Evolutionary conservation across 2,797 vertebrate genomes (phyloP).

Genomic region (Crypturellus tataupa): DNA sequence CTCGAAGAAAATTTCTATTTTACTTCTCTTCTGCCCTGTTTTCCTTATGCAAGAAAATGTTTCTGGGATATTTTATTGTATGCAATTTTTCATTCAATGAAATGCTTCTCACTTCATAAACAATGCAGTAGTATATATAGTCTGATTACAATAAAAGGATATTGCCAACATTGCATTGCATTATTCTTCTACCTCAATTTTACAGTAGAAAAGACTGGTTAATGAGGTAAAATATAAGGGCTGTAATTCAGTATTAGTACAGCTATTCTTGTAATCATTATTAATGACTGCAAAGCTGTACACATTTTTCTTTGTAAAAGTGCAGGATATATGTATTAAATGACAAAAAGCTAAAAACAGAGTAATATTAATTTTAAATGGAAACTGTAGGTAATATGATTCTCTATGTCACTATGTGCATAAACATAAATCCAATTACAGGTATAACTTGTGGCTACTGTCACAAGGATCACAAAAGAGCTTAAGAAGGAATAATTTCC

Average conservation of each 20-base stretch:
- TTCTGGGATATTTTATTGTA: neutral
- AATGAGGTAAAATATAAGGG: constrained; percentile 39
- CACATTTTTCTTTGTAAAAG: neutral
- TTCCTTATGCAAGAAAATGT: neutral
- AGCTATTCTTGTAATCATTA: constrained; percentile 10
- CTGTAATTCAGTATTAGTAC: constrained; percentile 40
- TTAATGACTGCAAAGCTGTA: constrained; percentile 28
- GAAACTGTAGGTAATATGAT: neutral
- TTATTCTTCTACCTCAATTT: constrained; percentile 34
- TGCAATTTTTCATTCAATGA: neutral
- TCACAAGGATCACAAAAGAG: neutral
- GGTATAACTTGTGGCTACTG: neutral
- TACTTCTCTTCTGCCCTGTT: neutral
- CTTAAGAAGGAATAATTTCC: neutral
- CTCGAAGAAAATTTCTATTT: neutral
- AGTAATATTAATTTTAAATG: neutral
- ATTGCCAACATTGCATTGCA: neutral
- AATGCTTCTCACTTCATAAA: constrained; percentile 32
- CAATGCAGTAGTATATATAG: constrained; percentile 3
- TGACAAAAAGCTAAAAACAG: neutral
- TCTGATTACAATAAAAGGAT: constrained; percentile 7
- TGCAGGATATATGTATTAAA: accelerated
- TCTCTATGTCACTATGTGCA: neutral
- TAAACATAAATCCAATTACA: neutral
- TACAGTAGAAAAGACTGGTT: constrained; percentile 39